A percentile compares a stretch with the other conserved stretches of the same genome.
Conservation (phyloP, 2,888 invertebrate species). For the Ophioninae sp. region DNA sequence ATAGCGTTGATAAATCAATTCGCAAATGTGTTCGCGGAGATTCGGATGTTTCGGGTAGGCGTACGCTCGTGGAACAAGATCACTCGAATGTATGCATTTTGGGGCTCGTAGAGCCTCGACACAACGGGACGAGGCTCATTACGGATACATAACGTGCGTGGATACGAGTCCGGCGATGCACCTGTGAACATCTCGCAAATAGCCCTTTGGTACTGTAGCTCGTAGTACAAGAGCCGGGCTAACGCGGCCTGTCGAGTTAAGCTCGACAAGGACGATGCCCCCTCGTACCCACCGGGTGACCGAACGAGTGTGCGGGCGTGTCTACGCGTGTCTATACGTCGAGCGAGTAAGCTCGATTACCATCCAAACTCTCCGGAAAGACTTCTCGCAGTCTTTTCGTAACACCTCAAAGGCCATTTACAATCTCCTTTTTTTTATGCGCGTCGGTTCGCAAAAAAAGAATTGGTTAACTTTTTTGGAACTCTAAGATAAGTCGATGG, state of each 20-base stretch:
- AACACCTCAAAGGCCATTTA: slow-evolving; percentile 26
- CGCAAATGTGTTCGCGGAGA: slow-evolving; percentile 14
- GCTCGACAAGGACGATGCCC: slow-evolving; percentile 26
- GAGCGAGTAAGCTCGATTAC: slow-evolving; percentile 16
- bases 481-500: too few species aligned
- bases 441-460: neutral
- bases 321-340: neutral
- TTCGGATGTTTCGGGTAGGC: neutral
- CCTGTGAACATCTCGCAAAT: slow-evolving; percentile 33
- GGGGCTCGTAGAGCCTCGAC: slow-evolving; percentile 22
- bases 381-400: slow-evolving; percentile 31
- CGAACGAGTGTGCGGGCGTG: neutral
- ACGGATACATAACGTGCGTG: neutral
- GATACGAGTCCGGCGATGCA: neutral
- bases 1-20: slow-evolving; percentile 13
- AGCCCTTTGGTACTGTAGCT: slow-evolving; percentile 26
- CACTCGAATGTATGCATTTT: slow-evolving; percentile 13
- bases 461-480: neutral
- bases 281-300: too few species aligned
- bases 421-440: neutral
- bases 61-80: slow-evolving; percentile 5
- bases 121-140: neutral
- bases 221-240: slow-evolving; percentile 27
- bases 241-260: slow-evolving; percentile 37
- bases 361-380: slow-evolving; percentile 8